Conservation (phyloP, 2,113 vertebrate species). For the Ondatra zibethicus region DNA sequence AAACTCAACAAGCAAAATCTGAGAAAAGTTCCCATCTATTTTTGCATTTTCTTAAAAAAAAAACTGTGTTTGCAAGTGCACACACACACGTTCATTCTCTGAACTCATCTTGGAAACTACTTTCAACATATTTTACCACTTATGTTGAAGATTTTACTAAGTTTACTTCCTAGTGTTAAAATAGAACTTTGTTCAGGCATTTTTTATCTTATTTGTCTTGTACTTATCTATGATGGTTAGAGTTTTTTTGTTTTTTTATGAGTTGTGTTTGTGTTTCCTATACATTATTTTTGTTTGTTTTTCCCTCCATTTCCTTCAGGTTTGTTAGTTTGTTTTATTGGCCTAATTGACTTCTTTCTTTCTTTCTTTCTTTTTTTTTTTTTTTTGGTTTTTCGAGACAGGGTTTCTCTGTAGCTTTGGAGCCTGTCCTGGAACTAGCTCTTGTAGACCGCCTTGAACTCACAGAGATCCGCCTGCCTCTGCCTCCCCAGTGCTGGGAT, state of each 20-base stretch:
- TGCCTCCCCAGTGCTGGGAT: too few relatives aligned
- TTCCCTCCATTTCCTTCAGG: background rate
- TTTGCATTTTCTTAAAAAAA: background rate
- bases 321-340: background rate
- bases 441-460: too few relatives aligned
- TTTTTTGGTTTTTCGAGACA: too few relatives aligned
- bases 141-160: slow-evolving; percentile 47
- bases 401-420: too few relatives aligned
- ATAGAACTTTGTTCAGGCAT: slow-evolving; percentile 4
- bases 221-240: background rate
- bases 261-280: background rate
- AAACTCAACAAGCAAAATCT: background rate
- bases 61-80: background rate
- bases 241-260: background rate
- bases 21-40: background rate
- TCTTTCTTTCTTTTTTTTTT: too few relatives aligned
- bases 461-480: too few relatives aligned
- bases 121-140: slow-evolving; percentile 21
- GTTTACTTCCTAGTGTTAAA: slow-evolving; percentile 58
- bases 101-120: slow-evolving; percentile 19
- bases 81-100: background rate
- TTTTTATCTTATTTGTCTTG: background rate
- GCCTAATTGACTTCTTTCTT: too few relatives aligned
- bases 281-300: background rate
- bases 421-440: too few relatives aligned